Conservation (phyloP, 2,797 vertebrate genomes). For the Macroramphosus scolopax region DNA sequence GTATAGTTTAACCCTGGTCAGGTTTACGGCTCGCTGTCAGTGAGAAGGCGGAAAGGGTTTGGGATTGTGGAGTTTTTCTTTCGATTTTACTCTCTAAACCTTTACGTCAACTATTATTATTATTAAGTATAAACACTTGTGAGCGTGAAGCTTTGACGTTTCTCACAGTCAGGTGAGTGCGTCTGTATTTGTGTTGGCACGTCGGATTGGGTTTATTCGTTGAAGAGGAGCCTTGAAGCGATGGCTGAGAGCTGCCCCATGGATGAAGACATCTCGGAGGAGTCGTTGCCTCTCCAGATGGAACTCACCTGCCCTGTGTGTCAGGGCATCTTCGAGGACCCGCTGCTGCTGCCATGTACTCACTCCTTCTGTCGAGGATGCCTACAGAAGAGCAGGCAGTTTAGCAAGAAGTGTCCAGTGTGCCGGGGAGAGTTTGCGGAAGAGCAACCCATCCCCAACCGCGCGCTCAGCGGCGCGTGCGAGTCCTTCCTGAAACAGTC, state of each 20-base stretch:
- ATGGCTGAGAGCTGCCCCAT: slow-evolving; percentile 18
- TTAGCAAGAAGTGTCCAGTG: slow-evolving; percentile 54
- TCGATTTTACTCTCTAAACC: no score
- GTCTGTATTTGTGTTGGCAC: accelerated
- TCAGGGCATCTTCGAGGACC: slow-evolving; percentile 75
- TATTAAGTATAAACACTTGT: no score
- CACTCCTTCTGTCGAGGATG: slow-evolving; percentile 86
- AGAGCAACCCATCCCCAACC: slow-evolving; percentile 56
- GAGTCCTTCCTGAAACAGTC: slow-evolving; percentile 59
- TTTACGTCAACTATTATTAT: no score
- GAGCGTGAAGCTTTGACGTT: neutral
- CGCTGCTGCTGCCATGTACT: slow-evolving; percentile 78
- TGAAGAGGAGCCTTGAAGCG: no score
- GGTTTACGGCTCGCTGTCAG: no score
- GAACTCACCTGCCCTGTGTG: slow-evolving; percentile 84
- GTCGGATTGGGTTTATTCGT: neutral
- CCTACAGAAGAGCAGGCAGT: slow-evolving; percentile 47
- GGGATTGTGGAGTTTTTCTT: no score
- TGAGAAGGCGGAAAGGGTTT: no score
- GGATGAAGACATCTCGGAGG: slow-evolving; percentile 43
- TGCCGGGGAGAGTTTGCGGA: slow-evolving; percentile 48
- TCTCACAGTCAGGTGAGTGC: accelerated
- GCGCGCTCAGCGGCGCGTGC: slow-evolving; percentile 57
- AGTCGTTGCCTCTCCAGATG: slow-evolving; percentile 43
- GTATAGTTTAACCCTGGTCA: no score